Percentiles rank a stretch among this genome's conserved stretches.
These are phyloP conservation scores for Apodemus speciosus DNA, from an alignment of 2,113 vertebrate genomes.

Conservation along the genomic window DNA sequence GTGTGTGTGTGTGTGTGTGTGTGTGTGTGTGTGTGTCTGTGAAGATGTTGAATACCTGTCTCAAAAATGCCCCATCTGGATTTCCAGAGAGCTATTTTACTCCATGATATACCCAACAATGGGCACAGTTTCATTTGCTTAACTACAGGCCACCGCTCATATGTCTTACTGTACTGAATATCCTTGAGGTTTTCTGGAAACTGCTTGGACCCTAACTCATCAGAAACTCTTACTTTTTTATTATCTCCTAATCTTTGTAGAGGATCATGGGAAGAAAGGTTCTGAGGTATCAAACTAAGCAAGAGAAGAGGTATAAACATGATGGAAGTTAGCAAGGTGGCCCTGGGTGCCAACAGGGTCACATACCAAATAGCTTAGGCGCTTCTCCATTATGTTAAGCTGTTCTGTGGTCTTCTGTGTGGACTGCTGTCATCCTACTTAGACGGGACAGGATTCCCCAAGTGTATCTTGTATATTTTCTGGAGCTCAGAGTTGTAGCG, in stretches of 20 bases:
- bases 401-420: background rate
- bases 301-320: background rate
- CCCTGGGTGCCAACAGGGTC: background rate
- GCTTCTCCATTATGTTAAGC: too few relatives aligned
- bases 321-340: background rate
- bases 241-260: background rate
- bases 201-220: background rate
- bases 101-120: background rate
- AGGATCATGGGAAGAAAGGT: background rate
- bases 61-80: background rate
- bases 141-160: background rate
- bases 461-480: background rate
- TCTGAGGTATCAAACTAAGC: background rate
- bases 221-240: background rate
- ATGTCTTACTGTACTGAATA: background rate
- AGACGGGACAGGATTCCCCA: background rate
- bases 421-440: background rate
- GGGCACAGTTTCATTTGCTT: background rate
- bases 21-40: background rate
- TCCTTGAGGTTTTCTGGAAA: constrained; percentile 6
- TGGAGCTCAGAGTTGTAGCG: background rate
- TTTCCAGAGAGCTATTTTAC: background rate
- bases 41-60: background rate
- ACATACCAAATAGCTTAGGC: fast-evolving
- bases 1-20: background rate